Conservation (phyloP, 2,888 invertebrate species). For the Euplexia lucipara region DNA sequence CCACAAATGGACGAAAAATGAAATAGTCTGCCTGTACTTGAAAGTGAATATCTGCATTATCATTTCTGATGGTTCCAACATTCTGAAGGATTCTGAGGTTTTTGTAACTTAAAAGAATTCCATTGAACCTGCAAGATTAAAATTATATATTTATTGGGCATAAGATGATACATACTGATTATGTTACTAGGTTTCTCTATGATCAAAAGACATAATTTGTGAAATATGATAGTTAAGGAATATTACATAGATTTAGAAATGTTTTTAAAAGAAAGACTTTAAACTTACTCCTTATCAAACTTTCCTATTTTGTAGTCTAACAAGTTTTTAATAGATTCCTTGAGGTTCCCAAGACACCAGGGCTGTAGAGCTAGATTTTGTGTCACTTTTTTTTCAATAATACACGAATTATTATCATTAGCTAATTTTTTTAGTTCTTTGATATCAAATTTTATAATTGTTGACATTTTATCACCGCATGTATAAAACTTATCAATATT, state of each 20-base stretch:
- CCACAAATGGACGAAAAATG: conserved; percentile 91
- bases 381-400: conserved; percentile 88
- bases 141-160: neutral
- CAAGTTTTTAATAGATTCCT: conserved; percentile 91
- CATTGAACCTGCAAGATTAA: conserved; percentile 90
- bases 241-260: neutral
- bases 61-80: conserved; percentile 91
- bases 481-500: conserved; percentile 36
- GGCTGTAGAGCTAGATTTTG: conserved; percentile 92
- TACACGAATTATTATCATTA: conserved; percentile 90
- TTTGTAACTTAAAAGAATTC: conserved; percentile 93
- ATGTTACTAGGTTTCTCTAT: neutral
- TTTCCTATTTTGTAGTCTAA: conserved; percentile 91
- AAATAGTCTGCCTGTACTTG: conserved; percentile 93
- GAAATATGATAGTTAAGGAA: too few species aligned
- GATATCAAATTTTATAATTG: conserved; percentile 88
- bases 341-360: conserved; percentile 91
- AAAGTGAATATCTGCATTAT: conserved; percentile 92
- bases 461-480: conserved; percentile 79
- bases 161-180: neutral
- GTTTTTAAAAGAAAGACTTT: neutral
- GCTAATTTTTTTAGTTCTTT: conserved; percentile 90
- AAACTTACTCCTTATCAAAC: conserved; percentile 92
- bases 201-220: too few species aligned
- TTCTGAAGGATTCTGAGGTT: conserved; percentile 91